Percentiles rank a stretch among this genome's conserved stretches.
Evolutionary conservation across 2,113 vertebrate genomes (phyloP).

Genomic region (Lathamus discolor): DNA sequence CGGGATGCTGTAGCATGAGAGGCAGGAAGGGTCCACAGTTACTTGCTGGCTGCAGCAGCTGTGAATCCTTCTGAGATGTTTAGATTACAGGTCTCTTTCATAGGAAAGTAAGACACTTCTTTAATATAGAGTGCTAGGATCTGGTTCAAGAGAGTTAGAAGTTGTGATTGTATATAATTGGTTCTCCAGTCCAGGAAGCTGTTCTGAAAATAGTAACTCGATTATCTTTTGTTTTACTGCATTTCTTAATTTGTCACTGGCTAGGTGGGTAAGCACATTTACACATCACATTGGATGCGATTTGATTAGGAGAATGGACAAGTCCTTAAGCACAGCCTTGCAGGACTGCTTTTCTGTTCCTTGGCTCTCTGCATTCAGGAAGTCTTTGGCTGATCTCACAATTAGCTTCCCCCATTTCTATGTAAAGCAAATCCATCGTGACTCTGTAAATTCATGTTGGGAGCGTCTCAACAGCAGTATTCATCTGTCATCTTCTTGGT

Average conservation of each 20-base stretch:
- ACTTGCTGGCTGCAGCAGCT: background rate
- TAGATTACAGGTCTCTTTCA: background rate
- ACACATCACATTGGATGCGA: background rate
- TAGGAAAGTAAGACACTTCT: background rate
- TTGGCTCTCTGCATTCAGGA: background rate
- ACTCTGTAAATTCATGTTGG: background rate
- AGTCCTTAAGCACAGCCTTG: background rate
- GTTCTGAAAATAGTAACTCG: background rate
- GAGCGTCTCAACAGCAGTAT: background rate
- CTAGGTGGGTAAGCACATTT: background rate
- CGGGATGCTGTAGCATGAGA: background rate
- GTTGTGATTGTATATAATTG: background rate
- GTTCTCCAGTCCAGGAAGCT: background rate
- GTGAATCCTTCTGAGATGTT: background rate
- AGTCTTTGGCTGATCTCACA: background rate
- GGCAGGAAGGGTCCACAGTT: background rate
- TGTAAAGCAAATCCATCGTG: background rate
- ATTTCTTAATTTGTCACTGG: background rate
- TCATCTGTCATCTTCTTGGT: background rate
- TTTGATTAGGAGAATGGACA: background rate
- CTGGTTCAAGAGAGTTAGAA: background rate
- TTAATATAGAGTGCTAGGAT: background rate
- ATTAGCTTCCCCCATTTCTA: background rate
- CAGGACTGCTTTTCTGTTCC: background rate
- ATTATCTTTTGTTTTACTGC: background rate